Evolutionary conservation across 2,113 vertebrate genomes (phyloP).

Genomic region (Acrocephalus kingi): DNA sequence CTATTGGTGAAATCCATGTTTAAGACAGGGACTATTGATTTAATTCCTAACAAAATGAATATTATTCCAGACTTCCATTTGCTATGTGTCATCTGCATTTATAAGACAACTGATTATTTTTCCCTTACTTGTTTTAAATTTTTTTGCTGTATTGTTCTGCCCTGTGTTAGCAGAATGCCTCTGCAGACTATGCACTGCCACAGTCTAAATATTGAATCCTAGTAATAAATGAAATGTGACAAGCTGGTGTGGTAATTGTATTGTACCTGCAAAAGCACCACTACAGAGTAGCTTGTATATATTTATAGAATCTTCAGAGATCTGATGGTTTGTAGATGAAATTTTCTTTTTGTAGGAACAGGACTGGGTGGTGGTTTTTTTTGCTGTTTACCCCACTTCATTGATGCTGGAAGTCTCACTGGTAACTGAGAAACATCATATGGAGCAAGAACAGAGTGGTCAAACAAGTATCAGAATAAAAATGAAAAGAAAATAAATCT

Average conservation of each 20-base stretch:
- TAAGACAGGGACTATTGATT: background rate
- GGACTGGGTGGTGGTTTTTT: accelerated
- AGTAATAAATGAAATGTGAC: background rate
- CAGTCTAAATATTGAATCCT: background rate
- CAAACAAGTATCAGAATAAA: background rate
- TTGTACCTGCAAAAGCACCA: background rate
- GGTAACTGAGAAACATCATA: background rate
- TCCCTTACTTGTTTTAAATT: background rate
- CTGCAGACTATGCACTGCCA: background rate
- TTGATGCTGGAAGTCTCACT: background rate
- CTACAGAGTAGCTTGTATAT: background rate
- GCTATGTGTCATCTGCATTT: background rate
- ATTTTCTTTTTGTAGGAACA: background rate
- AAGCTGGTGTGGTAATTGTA: background rate
- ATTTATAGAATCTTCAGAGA: background rate
- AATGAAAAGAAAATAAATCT: background rate
- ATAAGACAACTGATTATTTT: background rate
- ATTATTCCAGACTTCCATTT: background rate
- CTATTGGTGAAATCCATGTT: background rate
- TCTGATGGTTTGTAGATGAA: background rate
- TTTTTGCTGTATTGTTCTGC: background rate
- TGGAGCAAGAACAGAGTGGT: background rate
- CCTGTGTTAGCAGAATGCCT: background rate
- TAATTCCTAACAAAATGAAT: background rate
- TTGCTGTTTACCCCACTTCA: background rate